Conservation (phyloP, 1,140 invertebrate species). For the Danaus melanippus region DNA sequence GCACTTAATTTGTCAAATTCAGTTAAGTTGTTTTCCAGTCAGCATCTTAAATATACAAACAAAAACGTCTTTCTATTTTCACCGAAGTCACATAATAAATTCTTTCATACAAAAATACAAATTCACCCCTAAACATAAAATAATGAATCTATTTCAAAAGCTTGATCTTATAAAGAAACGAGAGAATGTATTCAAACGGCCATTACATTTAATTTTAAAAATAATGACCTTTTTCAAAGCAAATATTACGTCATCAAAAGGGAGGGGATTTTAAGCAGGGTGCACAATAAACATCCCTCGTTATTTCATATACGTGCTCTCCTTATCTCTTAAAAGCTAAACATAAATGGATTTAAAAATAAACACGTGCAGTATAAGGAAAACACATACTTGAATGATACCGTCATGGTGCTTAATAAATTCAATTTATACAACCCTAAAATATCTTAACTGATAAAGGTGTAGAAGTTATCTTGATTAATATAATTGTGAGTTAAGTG, state of each 20-base stretch:
- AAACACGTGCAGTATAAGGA: too few relatives aligned
- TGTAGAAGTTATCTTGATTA: too few relatives aligned
- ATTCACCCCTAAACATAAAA: slow-evolving; percentile 6
- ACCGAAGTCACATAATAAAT: too few relatives aligned
- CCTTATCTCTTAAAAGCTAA: slow-evolving; percentile 39
- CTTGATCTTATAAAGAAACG: slow-evolving; percentile 15
- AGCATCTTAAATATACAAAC: too few relatives aligned
- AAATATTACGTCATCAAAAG: slow-evolving; percentile 41
- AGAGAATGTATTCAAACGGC: slow-evolving; percentile 24
- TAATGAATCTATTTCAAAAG: slow-evolving; percentile 8
- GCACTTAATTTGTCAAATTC: too few relatives aligned
- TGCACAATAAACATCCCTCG: slow-evolving; percentile 26
- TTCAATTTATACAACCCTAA: too few relatives aligned
- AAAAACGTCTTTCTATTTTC: too few relatives aligned
- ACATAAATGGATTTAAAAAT: slow-evolving; percentile 19
- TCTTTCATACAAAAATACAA: neutral
- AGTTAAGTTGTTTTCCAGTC: too few relatives aligned
- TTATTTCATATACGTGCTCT: slow-evolving; percentile 43
- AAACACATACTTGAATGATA: too few relatives aligned
- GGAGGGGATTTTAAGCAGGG: slow-evolving; percentile 24
- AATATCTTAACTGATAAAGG: too few relatives aligned
- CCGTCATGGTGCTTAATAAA: too few relatives aligned
- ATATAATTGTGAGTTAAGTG: too few relatives aligned
- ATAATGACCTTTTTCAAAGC: slow-evolving; percentile 34
- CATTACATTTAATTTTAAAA: slow-evolving; percentile 33